Conservation (phyloP, 1,140 invertebrate genomes). For the Cotesia vestalis region DNA sequence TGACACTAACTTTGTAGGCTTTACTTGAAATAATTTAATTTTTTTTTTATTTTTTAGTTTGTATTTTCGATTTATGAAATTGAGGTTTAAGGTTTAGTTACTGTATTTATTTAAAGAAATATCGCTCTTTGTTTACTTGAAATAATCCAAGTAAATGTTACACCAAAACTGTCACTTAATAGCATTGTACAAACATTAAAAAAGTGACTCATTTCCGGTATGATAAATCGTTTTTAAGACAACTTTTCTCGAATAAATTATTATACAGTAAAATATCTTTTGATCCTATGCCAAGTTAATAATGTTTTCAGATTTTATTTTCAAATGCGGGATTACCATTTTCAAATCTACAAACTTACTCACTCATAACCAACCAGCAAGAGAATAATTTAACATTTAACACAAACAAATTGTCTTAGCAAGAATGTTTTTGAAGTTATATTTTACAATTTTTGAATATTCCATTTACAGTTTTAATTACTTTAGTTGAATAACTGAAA, state of each 20-base stretch:
- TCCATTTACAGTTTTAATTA: background rate
- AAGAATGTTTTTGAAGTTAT: no score
- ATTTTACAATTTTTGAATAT: background rate
- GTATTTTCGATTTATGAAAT: no score
- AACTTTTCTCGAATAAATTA: background rate
- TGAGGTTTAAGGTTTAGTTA: no score
- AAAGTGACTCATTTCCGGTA: slow-evolving; percentile 8
- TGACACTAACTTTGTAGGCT: no score
- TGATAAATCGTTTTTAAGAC: slow-evolving; percentile 10
- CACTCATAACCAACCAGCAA: background rate
- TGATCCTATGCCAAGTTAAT: slow-evolving; percentile 1
- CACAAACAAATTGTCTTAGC: background rate
- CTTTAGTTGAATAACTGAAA: background rate
- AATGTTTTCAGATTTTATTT: background rate
- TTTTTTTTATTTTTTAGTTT: no score
- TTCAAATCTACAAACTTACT: background rate
- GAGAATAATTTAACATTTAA: background rate
- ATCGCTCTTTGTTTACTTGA: no score
- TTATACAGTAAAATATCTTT: background rate
- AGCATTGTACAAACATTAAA: background rate
- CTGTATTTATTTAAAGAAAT: no score
- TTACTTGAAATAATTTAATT: no score
- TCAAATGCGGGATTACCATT: no score
- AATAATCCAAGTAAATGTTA: no score
- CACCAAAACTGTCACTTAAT: no score